Evolutionary conservation across 2,888 invertebrate genomes (phyloP).

Genomic region (Xestia rhomboidea): DNA sequence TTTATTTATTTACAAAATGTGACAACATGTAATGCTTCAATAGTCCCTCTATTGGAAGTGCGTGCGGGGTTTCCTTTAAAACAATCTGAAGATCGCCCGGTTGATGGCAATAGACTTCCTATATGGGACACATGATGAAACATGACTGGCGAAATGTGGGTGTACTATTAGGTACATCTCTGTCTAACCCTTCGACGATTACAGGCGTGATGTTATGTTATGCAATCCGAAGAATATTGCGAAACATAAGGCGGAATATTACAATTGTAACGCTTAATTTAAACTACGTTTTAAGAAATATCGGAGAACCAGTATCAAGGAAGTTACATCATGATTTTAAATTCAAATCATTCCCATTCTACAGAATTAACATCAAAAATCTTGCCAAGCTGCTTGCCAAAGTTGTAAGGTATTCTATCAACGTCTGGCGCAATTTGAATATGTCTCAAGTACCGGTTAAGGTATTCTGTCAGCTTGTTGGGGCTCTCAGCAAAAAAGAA

Average conservation of each 20-base stretch:
- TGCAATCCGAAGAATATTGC: neutral
- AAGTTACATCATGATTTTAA: conserved; percentile 10
- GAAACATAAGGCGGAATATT: neutral
- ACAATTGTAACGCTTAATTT: neutral
- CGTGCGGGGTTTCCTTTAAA: neutral
- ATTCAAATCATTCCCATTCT: neutral
- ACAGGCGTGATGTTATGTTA: too few relatives aligned
- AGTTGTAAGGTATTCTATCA: conserved; percentile 28
- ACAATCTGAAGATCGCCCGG: neutral
- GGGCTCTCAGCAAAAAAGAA: neutral
- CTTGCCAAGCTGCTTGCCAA: neutral
- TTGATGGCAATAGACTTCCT: too few relatives aligned
- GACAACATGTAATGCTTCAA: neutral
- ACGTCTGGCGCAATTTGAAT: conserved; percentile 34
- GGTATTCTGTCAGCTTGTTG: neutral
- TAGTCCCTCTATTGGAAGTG: neutral
- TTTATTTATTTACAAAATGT: neutral
- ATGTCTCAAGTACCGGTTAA: conserved; percentile 12
- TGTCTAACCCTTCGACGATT: too few relatives aligned
- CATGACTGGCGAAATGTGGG: too few relatives aligned
- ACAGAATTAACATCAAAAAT: conserved; percentile 15
- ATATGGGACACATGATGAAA: too few relatives aligned
- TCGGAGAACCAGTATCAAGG: neutral
- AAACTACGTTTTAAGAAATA: neutral
- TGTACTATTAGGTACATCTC: too few relatives aligned